Percentiles rank a stretch among this genome's conserved stretches.
Evolutionary conservation across 2,797 vertebrate genomes (phyloP).

Genomic region (Acanthopagrus latus): DNA sequence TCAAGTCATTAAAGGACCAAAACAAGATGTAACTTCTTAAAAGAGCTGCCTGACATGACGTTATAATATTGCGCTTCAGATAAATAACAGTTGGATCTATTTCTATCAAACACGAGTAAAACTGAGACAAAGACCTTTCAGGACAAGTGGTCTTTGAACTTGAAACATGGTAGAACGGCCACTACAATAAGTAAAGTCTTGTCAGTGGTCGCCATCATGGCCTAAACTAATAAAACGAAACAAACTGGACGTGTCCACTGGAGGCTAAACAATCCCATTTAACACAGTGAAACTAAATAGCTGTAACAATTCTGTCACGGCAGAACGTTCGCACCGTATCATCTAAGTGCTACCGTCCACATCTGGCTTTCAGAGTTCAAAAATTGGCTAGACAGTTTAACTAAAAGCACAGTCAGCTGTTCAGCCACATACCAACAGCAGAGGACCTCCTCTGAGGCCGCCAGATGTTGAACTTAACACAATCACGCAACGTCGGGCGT

Average conservation of each 20-base stretch:
- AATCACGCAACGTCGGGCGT: neutral
- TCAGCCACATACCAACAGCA: conserved; percentile 7
- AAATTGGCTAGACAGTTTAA: conserved; percentile 2
- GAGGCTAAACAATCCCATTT: neutral
- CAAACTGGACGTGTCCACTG: neutral
- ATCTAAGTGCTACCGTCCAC: neutral
- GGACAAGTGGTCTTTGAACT: neutral
- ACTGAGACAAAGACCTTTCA: neutral
- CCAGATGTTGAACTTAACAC: conserved; percentile 25
- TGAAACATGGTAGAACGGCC: neutral
- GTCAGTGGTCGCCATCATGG: neutral
- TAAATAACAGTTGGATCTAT: neutral
- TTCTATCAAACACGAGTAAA: neutral
- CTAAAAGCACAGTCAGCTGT: conserved; percentile 31
- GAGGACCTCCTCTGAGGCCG: conserved; percentile 1
- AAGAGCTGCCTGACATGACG: neutral
- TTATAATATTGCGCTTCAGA: neutral
- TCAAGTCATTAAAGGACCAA: neutral
- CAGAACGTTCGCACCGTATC: neutral
- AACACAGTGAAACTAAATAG: neutral
- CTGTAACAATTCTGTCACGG: neutral
- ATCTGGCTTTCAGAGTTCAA: conserved; percentile 20
- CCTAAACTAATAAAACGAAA: neutral
- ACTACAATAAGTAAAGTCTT: neutral
- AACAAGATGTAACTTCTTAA: neutral